Conservation (phyloP, 2,888 invertebrate genomes). For the Drosophila percnosoma region DNA sequence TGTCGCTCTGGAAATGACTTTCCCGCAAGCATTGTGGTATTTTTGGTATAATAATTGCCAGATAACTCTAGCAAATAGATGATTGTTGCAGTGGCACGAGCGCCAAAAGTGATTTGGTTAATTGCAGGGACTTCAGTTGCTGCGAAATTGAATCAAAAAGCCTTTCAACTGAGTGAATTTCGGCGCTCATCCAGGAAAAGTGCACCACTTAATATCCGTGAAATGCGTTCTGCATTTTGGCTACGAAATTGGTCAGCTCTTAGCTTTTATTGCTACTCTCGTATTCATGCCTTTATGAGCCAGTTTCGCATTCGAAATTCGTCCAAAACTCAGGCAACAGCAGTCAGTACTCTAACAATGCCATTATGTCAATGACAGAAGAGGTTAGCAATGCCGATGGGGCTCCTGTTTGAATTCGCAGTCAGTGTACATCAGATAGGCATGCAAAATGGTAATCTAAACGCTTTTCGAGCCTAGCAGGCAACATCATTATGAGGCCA, state of each 20-base stretch:
- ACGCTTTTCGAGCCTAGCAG: constrained; percentile 15
- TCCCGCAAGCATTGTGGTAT: neutral
- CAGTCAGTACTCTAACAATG: constrained; percentile 37
- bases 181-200: neutral
- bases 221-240: constrained; percentile 36
- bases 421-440: constrained; percentile 21
- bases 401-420: constrained; percentile 17
- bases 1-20: constrained; percentile 27
- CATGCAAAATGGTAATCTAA: constrained; percentile 33
- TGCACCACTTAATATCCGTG: constrained; percentile 65
- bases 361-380: constrained; percentile 47
- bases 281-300: constrained; percentile 57
- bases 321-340: constrained; percentile 19
- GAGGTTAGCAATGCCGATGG: constrained; percentile 25
- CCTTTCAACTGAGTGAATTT: constrained; percentile 31
- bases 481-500: constrained; percentile 46
- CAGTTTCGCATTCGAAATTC: constrained; percentile 56
- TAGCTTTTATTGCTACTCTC: constrained; percentile 17
- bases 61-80: constrained; percentile 57
- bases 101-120: constrained; percentile 24
- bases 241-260: constrained; percentile 46
- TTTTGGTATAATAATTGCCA: constrained; percentile 66
- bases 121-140: constrained; percentile 29
- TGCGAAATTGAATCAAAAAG: constrained; percentile 43
- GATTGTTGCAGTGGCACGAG: constrained; percentile 10